phyloP scores from a whole-genome alignment of 2,113 vertebrate species.

The Lepus europaeus region DNA sequence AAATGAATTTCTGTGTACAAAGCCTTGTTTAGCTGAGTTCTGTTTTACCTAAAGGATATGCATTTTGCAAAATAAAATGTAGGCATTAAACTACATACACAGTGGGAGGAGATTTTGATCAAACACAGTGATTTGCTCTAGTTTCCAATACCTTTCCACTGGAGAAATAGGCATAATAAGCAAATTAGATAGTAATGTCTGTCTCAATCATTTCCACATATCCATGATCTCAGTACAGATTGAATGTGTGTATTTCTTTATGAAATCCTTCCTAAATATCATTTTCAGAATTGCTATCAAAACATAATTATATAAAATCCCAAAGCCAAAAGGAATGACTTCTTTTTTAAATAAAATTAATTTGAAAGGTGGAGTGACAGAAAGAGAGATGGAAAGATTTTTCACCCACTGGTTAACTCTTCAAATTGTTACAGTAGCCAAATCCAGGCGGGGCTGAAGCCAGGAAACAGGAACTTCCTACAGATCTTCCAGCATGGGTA shows the following conservation, averaged over 20 bases:
- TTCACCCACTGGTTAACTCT: too few species aligned
- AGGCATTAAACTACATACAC: neutral
- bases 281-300: neutral
- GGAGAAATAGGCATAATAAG: neutral
- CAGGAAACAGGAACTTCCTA: too few species aligned
- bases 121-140: neutral
- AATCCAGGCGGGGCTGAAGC: too few species aligned
- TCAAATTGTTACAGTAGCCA: too few species aligned
- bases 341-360: neutral
- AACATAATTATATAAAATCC: neutral
- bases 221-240: neutral
- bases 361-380: too few species aligned
- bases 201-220: neutral
- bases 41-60: neutral
- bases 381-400: too few species aligned
- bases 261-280: neutral
- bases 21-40: constrained; percentile 7
- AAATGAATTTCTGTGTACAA: neutral
- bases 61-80: constrained; percentile 41
- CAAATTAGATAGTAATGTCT: neutral
- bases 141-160: neutral
- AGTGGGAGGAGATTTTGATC: neutral
- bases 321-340: neutral
- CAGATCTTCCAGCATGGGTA: too few species aligned
- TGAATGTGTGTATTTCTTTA: neutral